Evolutionary conservation across 1,140 invertebrate genomes (phyloP).

Genomic region (Tenebrio molitor): DNA sequence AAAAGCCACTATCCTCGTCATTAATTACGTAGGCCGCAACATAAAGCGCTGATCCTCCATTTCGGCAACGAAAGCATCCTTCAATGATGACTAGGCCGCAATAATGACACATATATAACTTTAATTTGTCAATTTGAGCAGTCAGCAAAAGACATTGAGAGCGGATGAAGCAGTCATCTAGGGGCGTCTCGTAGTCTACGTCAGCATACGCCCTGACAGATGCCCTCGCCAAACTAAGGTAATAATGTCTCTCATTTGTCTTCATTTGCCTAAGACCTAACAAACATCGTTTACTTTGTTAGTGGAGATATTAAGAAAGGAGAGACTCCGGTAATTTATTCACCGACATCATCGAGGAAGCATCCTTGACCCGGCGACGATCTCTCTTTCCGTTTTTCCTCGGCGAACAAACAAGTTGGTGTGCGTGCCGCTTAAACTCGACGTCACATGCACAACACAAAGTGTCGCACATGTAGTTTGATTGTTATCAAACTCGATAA

Average conservation of each 20-base stretch:
- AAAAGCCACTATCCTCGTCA: conserved; percentile 9
- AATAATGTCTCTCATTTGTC: conserved; percentile 65
- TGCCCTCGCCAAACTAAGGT: conserved; percentile 63
- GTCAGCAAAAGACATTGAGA: conserved; percentile 49
- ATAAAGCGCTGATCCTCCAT: conserved; percentile 29
- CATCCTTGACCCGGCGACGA: too few relatives aligned
- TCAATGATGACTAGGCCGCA: conserved; percentile 35
- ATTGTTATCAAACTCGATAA: conserved; percentile 37
- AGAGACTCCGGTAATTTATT: conserved; percentile 39
- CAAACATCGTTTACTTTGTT: conserved; percentile 59
- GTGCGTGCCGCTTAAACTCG: conserved; percentile 7
- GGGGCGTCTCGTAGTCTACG: conserved; percentile 47
- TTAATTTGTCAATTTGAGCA: conserved; percentile 55
- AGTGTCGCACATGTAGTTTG: conserved; percentile 35
- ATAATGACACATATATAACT: conserved; percentile 41
- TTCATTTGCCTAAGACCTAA: conserved; percentile 64
- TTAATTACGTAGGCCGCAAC: conserved; percentile 24
- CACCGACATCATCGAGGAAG: conserved; percentile 42
- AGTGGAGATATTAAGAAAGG: conserved; percentile 53
- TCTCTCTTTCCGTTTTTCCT: background rate
- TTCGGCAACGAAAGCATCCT: conserved; percentile 19
- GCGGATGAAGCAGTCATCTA: conserved; percentile 48
- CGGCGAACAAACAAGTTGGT: background rate
- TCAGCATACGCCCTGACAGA: conserved; percentile 59
- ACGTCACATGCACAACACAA: conserved; percentile 21